Evolutionary conservation across 1,140 invertebrate species (phyloP).

Genomic region (Cydia splendana): DNA sequence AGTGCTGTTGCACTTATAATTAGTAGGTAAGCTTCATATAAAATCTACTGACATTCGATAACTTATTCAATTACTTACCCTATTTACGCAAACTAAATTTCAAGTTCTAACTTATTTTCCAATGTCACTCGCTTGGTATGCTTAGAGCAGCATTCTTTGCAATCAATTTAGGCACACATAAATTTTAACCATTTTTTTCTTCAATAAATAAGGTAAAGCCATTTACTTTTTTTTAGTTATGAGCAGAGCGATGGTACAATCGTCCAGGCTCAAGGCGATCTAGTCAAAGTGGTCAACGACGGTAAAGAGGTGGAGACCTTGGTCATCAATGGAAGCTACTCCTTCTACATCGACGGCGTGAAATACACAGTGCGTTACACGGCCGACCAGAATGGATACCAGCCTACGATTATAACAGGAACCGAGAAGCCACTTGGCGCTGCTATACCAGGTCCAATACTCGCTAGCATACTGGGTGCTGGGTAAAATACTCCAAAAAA

Average conservation of each 20-base stretch:
- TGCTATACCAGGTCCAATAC: not conserved
- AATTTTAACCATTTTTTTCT: no score
- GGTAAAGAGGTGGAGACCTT: not conserved
- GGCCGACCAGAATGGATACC: not conserved
- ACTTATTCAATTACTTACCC: no score
- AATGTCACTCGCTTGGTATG: no score
- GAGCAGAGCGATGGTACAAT: conserved; percentile 48
- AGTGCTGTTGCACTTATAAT: no score
- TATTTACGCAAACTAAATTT: no score
- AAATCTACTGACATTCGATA: no score
- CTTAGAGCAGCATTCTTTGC: no score
- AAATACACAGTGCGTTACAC: not conserved
- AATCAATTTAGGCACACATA: no score
- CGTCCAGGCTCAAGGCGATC: conserved; percentile 34
- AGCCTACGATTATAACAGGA: not conserved
- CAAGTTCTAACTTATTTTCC: no score
- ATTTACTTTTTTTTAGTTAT: not conserved
- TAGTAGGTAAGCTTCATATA: no score
- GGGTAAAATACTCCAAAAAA: not conserved
- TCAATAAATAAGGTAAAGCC: not conserved
- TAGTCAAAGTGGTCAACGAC: not conserved
- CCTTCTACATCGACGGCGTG: not conserved
- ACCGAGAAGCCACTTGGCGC: not conserved
- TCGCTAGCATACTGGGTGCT: not conserved
- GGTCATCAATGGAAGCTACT: not conserved